Evolutionary conservation across 2,888 invertebrate species (phyloP), one percentile per base, ranked within the genome.

Genomic region (Nudaria mundana): DNA sequence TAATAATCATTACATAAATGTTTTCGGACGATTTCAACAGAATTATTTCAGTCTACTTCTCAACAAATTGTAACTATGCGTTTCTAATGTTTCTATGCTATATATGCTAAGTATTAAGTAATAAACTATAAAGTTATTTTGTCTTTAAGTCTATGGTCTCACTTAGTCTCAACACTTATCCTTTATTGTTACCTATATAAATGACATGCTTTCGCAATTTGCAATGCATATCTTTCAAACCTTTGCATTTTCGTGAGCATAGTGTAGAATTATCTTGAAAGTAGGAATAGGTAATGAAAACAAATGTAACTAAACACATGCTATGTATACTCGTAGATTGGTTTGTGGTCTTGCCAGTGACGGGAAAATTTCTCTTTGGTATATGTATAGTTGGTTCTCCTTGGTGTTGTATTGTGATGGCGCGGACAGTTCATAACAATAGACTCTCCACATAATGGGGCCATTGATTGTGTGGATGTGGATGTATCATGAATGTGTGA

Each of bases 401-500:
- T 70, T 69, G 59, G 76, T 69, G 80, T 82, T 82, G 71, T 69
- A 72, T 78, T 65, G 80, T 77, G 78, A 82, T 81, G 76, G 75
- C 72, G 76, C 76, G 81, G 81, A 75, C 77, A 76, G 78, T 69
- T 81, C 74, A 73, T 73, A 76, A 86, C 84, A 86, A 86, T 86
- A 76, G 81, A 62, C 65, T 76, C 74, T 77, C 77, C 74, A 78
- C 78, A 76, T 79, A 87, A 86, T 83, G 82, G 81, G 78, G 76
- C 75, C 83, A 82, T 80, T 82, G 83, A 86, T 83, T 82, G 79
- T 81, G 69, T 70, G 72, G 68, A 71, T 75, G 69, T 70, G 72
- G 68, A 71, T 75, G 73, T 75, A 64, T 63, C 61, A 52, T 66
- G 62, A 63, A 68, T 74, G 71, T 74, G 76, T 68, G 73, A 64